A percentile compares a stretch with the other conserved stretches of the same genome.
Evolutionary conservation across 2,797 vertebrate species (phyloP).

Genomic region (Xerus rutilus): DNA sequence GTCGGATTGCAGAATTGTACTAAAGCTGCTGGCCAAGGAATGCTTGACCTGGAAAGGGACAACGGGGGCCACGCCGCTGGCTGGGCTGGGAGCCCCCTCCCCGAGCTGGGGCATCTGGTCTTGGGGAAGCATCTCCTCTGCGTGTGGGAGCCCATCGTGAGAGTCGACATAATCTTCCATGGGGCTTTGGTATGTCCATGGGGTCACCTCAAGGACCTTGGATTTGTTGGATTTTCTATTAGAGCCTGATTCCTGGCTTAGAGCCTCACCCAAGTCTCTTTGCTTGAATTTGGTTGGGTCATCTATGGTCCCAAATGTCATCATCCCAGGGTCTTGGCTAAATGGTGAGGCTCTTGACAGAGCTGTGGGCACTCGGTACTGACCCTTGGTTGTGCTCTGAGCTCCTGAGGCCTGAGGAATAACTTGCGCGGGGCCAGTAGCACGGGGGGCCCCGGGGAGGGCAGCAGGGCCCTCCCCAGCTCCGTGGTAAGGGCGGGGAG

Average conservation of each 20-base stretch:
- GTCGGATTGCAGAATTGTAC: not conserved
- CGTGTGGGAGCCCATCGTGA: accelerated
- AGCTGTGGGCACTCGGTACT: accelerated
- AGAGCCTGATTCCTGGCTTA: not conserved
- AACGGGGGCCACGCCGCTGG: not conserved
- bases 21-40: accelerated
- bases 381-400: too few species aligned
- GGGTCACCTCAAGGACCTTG: not conserved
- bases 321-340: not conserved
- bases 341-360: not conserved
- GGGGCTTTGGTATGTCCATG: not conserved
- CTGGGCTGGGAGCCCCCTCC: not conserved
- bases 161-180: accelerated
- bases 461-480: not conserved
- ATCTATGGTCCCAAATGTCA: not conserved
- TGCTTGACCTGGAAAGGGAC: not conserved
- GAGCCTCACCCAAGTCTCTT: accelerated
- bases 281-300: not conserved
- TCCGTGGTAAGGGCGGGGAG: not conserved
- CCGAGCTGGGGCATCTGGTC: not conserved
- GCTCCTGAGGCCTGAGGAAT: not conserved
- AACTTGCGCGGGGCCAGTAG: not conserved
- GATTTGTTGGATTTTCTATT: not conserved
- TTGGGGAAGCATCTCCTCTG: not conserved
- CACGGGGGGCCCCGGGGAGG: not conserved